Conservation (phyloP, 2,113 vertebrate genomes). For the Chaetura pelagica region DNA sequence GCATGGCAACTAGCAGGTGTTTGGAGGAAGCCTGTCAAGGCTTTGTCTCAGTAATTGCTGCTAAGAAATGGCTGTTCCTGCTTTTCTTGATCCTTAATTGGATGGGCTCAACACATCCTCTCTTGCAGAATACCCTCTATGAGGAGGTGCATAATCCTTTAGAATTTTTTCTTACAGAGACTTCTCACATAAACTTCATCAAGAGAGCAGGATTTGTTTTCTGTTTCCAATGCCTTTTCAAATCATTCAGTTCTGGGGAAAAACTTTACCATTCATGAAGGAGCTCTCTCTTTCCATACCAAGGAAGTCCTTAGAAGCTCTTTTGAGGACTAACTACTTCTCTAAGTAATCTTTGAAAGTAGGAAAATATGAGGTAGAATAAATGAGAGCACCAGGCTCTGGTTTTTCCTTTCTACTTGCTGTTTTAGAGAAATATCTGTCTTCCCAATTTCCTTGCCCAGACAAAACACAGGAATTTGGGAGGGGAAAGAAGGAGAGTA, state of each 20-base stretch:
- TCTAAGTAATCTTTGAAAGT: background rate
- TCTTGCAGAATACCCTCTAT: background rate
- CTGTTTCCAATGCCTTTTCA: background rate
- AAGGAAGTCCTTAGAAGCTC: background rate
- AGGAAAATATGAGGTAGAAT: background rate
- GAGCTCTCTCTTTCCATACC: background rate
- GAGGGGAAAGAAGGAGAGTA: background rate
- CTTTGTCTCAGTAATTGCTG: background rate
- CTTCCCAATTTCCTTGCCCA: background rate
- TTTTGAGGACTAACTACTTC: background rate
- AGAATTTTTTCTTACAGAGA: background rate
- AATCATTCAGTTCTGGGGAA: background rate
- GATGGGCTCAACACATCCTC: background rate
- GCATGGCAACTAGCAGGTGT: conserved; percentile 3
- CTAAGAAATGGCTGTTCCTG: background rate
- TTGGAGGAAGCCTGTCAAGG: background rate
- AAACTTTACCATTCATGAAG: background rate
- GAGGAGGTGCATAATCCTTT: background rate
- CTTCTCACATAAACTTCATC: background rate
- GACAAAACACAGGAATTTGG: background rate
- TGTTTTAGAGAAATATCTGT: background rate
- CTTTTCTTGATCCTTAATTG: background rate
- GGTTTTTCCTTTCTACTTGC: background rate
- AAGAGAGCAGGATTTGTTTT: background rate
- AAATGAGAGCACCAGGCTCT: background rate